A percentile compares a stretch with the other conserved stretches of the same genome.
phyloP scores from a whole-genome alignment of 2,888 invertebrate species.

The Lithosia quadra region DNA sequence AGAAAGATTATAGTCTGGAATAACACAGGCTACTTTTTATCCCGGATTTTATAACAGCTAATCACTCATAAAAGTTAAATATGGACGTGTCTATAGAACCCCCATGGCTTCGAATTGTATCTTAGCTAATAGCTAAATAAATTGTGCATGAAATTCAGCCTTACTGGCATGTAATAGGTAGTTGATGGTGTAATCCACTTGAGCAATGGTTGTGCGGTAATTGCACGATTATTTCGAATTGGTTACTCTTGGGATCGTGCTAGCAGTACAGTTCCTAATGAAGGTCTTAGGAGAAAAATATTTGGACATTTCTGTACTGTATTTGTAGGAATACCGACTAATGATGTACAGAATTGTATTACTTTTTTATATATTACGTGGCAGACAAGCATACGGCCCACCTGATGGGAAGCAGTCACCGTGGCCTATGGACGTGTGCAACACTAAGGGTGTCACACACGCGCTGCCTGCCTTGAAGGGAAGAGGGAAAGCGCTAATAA shows the following conservation, averaged over 20 bases:
- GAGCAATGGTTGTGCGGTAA: constrained; percentile 28
- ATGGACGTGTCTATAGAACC: background rate
- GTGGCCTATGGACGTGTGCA: too few species aligned
- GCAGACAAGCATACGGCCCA: too few species aligned
- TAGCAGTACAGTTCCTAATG: background rate
- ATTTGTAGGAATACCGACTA: background rate
- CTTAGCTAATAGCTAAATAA: background rate
- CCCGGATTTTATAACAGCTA: too few species aligned
- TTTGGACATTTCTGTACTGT: background rate
- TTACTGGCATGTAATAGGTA: constrained; percentile 13
- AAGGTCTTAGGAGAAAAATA: constrained; percentile 8
- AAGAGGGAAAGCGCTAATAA: too few species aligned
- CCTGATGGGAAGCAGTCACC: too few species aligned
- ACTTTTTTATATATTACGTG: background rate
- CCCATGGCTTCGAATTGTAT: background rate
- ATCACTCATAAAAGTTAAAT: too few species aligned
- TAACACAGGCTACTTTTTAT: too few species aligned
- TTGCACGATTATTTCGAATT: constrained; percentile 40
- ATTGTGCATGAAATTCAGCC: background rate
- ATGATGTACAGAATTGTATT: background rate
- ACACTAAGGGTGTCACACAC: too few species aligned
- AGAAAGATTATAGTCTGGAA: too few species aligned
- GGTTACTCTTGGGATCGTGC: constrained; percentile 26
- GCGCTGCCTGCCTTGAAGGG: too few species aligned
- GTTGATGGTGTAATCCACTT: constrained; percentile 19